These are phyloP conservation scores for Poecile atricapillus DNA, from an alignment of 2,113 vertebrate genomes.

Conservation along the genomic window DNA sequence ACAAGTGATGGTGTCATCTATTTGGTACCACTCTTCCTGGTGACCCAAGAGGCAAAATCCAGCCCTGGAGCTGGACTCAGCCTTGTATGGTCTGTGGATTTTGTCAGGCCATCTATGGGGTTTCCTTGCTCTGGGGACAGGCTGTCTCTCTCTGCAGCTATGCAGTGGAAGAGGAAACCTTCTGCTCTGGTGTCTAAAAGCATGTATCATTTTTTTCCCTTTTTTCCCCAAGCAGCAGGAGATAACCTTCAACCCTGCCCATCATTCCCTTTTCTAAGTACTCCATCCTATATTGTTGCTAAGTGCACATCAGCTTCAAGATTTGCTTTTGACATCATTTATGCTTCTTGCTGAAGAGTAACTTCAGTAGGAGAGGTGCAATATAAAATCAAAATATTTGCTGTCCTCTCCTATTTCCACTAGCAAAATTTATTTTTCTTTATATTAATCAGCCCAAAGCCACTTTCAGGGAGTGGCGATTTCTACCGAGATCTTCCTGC, in stretches of 20 bases:
- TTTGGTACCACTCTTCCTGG: neutral
- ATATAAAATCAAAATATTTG: neutral
- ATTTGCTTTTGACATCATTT: neutral
- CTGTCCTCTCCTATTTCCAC: neutral
- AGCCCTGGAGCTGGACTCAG: neutral
- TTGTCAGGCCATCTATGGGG: neutral
- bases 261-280: neutral
- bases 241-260: slow-evolving; percentile 15
- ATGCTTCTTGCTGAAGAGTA: neutral
- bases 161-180: neutral
- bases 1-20: neutral
- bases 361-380: neutral
- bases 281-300: neutral
- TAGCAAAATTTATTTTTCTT: neutral
- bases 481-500: neutral
- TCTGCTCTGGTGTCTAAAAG: neutral
- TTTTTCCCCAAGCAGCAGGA: neutral
- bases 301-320: neutral
- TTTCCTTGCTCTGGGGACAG: neutral
- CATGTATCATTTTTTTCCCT: neutral
- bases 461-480: neutral
- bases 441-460: neutral
- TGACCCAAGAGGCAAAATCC: neutral
- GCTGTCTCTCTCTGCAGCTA: neutral
- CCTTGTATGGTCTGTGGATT: neutral